Base-by-base conservation (phyloP, 2,113 vertebrate genomes). In the Neolamprologus brichardi region DNA sequence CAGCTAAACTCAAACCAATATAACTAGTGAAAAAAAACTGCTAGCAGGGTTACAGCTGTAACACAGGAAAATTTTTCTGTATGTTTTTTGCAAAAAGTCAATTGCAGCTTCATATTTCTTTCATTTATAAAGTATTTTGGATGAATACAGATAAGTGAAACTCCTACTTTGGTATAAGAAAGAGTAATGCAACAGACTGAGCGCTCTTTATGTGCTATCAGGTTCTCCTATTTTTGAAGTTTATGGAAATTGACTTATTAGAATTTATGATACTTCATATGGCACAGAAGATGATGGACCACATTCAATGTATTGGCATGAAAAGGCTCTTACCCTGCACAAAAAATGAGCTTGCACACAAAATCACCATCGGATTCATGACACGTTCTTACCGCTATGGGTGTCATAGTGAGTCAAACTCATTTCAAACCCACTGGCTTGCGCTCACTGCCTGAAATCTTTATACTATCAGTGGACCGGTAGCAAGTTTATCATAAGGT, bases 171-270 rank as follows among this genome's bases (percentile, higher is more conserved):
- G 39, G 23, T 12, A 75, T 28, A 46, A 46, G 23, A 75, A 75
- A 75, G 5, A 75, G 41, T 3, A 46, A 28, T 28, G 14, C 23
- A 75, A 44, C 1, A 28, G 8, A 75, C 20, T 25, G 23, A 75
- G 39, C 3, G 1, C 14, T 44, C 67, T 72, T 5, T 9, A 41
- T 25, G n/a, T 44, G 8, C 64, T 15, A 25, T 72, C 64, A 41
- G 7, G 12, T 41, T 70, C 0, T 41, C 7, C 2, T 41, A 1
- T 28, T 25, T 0, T 72, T 28, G 67, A 46, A 28, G 67, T 46
- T 75, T 75, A 44, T 11, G 67, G 67, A 75, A 75, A 39, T 46
- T 28, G 23, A 1, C 23, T 75, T 75, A 75, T 75, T 75, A 46
- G 67, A 75, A 75, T 46, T 1, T 46, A 75, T 75, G 67, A 46